Conservation (phyloP, 1,140 invertebrate genomes). For the Macrocentrus cingulum region DNA sequence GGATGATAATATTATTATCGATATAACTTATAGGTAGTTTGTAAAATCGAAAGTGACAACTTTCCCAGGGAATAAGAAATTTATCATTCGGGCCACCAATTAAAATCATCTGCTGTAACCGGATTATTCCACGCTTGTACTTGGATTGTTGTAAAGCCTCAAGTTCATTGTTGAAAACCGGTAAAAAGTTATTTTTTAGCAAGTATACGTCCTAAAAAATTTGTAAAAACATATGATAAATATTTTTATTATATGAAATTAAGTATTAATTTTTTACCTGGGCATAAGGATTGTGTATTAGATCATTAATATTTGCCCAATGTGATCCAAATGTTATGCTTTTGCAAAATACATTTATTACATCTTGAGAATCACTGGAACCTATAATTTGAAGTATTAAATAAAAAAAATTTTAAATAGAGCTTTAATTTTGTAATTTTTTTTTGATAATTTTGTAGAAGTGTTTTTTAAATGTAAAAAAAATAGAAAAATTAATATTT, state of each 20-base stretch:
- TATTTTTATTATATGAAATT: constrained; percentile 8
- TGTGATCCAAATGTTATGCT: too few species aligned
- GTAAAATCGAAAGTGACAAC: constrained; percentile 83
- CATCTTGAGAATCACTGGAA: too few species aligned
- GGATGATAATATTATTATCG: constrained; percentile 69
- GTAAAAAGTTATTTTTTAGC: constrained; percentile 76
- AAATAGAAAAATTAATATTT: too few species aligned
- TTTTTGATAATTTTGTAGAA: too few species aligned
- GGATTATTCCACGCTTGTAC: constrained; percentile 75
- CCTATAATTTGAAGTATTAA: too few species aligned
- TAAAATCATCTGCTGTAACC: constrained; percentile 75
- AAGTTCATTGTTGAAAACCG: constrained; percentile 77
- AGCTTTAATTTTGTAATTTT: too few species aligned
- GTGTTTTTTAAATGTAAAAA: too few species aligned
- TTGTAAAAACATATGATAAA: neutral
- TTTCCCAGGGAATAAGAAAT: constrained; percentile 90
- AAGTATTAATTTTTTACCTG: neutral
- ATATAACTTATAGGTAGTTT: too few species aligned
- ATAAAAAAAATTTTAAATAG: too few species aligned
- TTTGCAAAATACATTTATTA: too few species aligned
- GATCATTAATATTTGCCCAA: too few species aligned
- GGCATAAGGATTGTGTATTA: too few species aligned
- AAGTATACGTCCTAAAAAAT: constrained; percentile 65
- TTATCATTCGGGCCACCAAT: constrained; percentile 90
- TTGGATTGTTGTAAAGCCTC: constrained; percentile 63